Base-by-base conservation (phyloP, 2,888 invertebrate genomes). In the Phorcus lineatus region DNA sequence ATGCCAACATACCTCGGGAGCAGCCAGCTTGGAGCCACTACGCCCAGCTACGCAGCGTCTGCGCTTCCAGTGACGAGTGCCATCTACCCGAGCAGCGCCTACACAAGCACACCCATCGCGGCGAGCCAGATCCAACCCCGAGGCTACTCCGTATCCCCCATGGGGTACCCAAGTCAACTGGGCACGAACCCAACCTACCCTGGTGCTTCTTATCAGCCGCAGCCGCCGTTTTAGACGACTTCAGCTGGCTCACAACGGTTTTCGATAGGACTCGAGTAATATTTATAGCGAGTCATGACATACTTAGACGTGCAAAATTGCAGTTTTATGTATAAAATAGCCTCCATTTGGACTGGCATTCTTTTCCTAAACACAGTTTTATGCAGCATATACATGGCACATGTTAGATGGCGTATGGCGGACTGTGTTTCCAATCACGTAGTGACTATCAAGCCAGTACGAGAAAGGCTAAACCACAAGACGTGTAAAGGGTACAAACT, bases 121-220 rank as follows among this genome's bases (percentile, higher is more conserved):
- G 55, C 75, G 7, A 57, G 74, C 57, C 74, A 74, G 28, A 54
- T 62, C 24, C 74, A 74, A 53, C 76, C 80, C 31, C 31, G 75
- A 52, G 76, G 62, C 17, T 80, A 80, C 54, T 19, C 74, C 19
- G 70, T 79, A 74, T 70, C 79, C 13, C 57, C 79, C 17, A 80
- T 80, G 76, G 80, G 75, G 24, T 80, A 80, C 53, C 80, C 75
- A 53, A 76, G 62, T 53, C 40, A 55, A 52, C 76, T 80, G 19
- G 80, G 80, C 19, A 53, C 75, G 6, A 80, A 75, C 52, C 80
- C 76, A 36, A 53, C 66, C 24, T 80, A 76, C 67, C 80, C 80
- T 53, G 76, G 76, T 75, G 80, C 76, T 76, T 74, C 79, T 28
- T 74, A 40, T 40, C 52, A 47, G 52, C 52, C 40, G 19, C 47